A percentile compares a stretch with the other conserved stretches of the same genome.
phyloP scores from a whole-genome alignment of 2,888 invertebrate genomes.

The Colostygia pectinataria region DNA sequence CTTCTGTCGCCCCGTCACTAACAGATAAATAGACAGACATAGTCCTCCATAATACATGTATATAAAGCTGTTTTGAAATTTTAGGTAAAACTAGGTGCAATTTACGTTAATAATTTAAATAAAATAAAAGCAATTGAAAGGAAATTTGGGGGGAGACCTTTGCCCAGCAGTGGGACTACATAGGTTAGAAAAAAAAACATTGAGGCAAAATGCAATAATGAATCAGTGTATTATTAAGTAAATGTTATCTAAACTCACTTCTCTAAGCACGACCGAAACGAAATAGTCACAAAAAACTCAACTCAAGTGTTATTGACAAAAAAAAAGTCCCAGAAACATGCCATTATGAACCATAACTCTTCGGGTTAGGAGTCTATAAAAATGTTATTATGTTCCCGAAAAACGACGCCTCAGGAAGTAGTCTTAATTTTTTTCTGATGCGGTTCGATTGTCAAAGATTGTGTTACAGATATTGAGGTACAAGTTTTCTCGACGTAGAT shows the following conservation, averaged over 20 bases:
- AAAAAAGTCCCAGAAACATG: slow-evolving; percentile 1
- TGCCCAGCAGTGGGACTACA: too few species aligned
- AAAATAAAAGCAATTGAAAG: too few species aligned
- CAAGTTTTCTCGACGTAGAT: slow-evolving; percentile 33
- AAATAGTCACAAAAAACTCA: slow-evolving; percentile 24
- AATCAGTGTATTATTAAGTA: too few species aligned
- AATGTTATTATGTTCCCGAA: not conserved
- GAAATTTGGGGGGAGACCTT: too few species aligned
- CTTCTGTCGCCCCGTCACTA: too few species aligned
- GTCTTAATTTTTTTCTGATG: slow-evolving; percentile 28
- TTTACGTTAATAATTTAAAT: too few species aligned
- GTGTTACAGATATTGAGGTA: slow-evolving; percentile 35
- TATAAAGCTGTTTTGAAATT: too few species aligned
- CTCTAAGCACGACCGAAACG: slow-evolving; percentile 11
- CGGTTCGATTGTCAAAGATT: slow-evolving; percentile 43
- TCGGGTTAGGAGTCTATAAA: slow-evolving; percentile 1
- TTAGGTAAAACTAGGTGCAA: too few species aligned
- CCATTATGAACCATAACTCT: slow-evolving; percentile 2
- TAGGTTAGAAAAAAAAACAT: too few species aligned
- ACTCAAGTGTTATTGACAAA: slow-evolving; percentile 8
- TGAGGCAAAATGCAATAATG: too few species aligned
- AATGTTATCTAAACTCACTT: slow-evolving; percentile 6
- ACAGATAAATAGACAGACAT: too few species aligned
- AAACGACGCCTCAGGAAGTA: slow-evolving; percentile 37
- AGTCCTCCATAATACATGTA: too few species aligned